Conservation (phyloP, 2,113 vertebrate genomes). For the Psophia crepitans region DNA sequence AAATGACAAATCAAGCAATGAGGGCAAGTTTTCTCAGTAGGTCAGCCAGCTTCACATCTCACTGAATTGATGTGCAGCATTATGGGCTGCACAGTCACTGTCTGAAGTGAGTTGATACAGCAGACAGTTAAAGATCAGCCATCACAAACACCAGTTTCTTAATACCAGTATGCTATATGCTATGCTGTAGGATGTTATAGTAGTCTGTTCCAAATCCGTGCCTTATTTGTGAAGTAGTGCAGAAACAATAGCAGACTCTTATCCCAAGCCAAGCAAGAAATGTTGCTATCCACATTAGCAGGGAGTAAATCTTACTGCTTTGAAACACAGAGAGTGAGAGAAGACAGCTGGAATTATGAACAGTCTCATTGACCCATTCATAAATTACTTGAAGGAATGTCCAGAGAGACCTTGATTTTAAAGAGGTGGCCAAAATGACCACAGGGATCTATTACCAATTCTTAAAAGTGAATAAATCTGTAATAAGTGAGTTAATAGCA, state of each 20-base stretch:
- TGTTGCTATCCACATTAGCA: background rate
- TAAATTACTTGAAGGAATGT: conserved; percentile 5
- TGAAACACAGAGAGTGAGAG: background rate
- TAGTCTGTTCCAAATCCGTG: background rate
- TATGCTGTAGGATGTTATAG: background rate
- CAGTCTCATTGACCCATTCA: background rate
- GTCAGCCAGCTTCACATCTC: background rate
- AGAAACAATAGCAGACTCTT: background rate
- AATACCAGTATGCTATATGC: too few species aligned
- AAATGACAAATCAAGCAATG: background rate
- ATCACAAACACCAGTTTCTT: background rate
- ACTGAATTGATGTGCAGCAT: background rate
- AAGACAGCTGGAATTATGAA: background rate
- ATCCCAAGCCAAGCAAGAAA: background rate
- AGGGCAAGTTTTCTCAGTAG: background rate
- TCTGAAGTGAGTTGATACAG: background rate
- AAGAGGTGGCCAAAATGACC: background rate
- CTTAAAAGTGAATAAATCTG: conserved; percentile 6
- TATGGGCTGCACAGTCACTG: background rate
- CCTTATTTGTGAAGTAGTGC: background rate
- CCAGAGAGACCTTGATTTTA: background rate
- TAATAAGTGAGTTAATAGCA: background rate
- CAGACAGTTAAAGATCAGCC: background rate
- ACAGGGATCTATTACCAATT: background rate
- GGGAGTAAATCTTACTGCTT: background rate